phyloP scores from a whole-genome alignment of 2,888 invertebrate genomes.

The Eristalis pertinax region DNA sequence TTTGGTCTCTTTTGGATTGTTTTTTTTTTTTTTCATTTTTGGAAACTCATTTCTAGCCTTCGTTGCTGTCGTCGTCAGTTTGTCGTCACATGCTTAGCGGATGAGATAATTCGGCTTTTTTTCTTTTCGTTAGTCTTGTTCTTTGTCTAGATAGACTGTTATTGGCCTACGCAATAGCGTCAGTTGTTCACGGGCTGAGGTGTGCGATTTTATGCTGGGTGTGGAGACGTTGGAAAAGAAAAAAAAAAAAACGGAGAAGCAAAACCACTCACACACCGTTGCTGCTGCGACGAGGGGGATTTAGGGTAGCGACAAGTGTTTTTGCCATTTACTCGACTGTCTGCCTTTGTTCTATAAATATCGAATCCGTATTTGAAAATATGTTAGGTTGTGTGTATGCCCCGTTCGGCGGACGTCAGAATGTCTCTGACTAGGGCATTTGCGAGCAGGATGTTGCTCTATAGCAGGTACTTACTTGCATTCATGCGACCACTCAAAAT shows the following conservation, averaged over 20 bases:
- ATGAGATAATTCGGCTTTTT: constrained; percentile 49
- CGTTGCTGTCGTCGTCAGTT: constrained; percentile 33
- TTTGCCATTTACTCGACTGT: constrained; percentile 16
- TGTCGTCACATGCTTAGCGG: constrained; percentile 49
- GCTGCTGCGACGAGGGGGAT: background rate
- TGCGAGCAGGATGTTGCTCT: background rate
- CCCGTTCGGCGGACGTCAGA: background rate
- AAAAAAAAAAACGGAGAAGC: too few species aligned
- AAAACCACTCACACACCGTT: background rate
- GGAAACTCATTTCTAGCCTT: constrained; percentile 25
- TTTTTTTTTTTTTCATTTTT: constrained; percentile 13
- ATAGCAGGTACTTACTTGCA: background rate
- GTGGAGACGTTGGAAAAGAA: background rate
- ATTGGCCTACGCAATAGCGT: constrained; percentile 38
- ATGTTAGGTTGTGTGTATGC: background rate
- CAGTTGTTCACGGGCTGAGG: background rate
- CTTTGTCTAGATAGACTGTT: constrained; percentile 6
- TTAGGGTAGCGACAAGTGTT: constrained; percentile 40
- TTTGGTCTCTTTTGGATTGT: background rate
- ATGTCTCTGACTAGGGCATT: background rate
- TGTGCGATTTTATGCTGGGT: constrained; percentile 19
- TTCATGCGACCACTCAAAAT: background rate
- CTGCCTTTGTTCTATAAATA: constrained; percentile 2
- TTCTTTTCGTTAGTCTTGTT: constrained; percentile 7
- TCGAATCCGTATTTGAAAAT: constrained; percentile 21